A percentile compares a stretch with the other conserved stretches of the same genome.
Conservation (phyloP, 2,888 invertebrate genomes). For the Drosophila algonquin region DNA sequence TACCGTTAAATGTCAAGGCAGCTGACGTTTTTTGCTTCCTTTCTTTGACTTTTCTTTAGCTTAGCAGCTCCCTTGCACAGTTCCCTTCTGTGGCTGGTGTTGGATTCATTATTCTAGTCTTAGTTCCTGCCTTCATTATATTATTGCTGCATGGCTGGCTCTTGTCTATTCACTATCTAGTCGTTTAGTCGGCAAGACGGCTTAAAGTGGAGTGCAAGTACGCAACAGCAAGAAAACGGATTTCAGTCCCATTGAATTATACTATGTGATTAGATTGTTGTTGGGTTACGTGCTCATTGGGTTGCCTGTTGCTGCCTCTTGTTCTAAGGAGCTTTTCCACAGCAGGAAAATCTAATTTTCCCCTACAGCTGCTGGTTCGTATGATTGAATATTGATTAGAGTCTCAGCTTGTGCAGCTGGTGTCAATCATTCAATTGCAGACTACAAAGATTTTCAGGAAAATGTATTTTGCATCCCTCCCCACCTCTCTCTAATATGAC, state of each 20-base stretch:
- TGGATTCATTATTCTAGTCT: conserved; percentile 10
- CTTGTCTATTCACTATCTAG: conserved; percentile 34
- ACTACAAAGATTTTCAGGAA: conserved; percentile 10
- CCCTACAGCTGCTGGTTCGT: conserved; percentile 5
- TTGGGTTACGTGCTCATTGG: neutral
- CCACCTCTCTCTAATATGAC: too few species aligned
- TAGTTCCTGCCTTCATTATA: conserved; percentile 42
- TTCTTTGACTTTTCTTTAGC: conserved; percentile 4
- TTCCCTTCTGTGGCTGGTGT: conserved; percentile 40
- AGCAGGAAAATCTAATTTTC: neutral
- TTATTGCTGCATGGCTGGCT: conserved; percentile 64
- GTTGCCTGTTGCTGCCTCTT: conserved; percentile 11
- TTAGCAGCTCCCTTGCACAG: conserved; percentile 1
- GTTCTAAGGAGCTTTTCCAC: neutral
- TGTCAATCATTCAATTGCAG: conserved; percentile 19
- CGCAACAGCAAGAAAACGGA: conserved; percentile 31
- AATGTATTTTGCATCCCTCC: neutral
- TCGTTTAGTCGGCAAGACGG: conserved; percentile 15
- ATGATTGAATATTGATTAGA: conserved; percentile 32
- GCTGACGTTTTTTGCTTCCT: conserved; percentile 40
- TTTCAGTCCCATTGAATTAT: conserved; percentile 30
- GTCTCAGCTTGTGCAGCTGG: neutral
- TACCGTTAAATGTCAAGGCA: conserved; percentile 67
- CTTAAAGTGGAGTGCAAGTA: conserved; percentile 20
- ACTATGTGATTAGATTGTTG: conserved; percentile 1